Evolutionary conservation across 2,888 invertebrate species (phyloP), one percentile per base, ranked within the genome.

Genomic region (Furcula furcula): DNA sequence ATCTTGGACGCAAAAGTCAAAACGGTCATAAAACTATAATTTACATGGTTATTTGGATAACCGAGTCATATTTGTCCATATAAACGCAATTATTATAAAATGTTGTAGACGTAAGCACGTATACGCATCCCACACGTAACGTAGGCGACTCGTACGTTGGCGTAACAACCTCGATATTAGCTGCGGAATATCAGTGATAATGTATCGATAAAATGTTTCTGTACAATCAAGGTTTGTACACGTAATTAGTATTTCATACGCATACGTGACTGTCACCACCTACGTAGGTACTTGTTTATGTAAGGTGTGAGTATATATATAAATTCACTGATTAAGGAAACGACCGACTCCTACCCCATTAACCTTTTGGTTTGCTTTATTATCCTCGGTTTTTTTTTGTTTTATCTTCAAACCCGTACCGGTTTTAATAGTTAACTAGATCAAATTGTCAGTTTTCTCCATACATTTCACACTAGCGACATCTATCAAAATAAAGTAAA

Each of bases 91-190:
- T 35, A 46, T 35, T 35, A 47, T 36, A 37, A 19, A 22, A 45
- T 42, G 45, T 39, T n/a, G 40, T 50, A 44, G 29, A 40, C 46
- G 37, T 26, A n/a, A n/a, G n/a, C n/a, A n/a, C n/a, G n/a, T n/a
- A n/a, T n/a, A 41, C 3, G 29, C 38, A 7, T 33, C 59, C 41
- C 41, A 50, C 47, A 36, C 43, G 26, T 7, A 13, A 31, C 32
- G 57, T 64, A 61, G 59, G 55, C 54, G 62, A 45, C 28, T 26
- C n/a, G 10, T 29, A 33, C 45, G 60, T 44, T 40, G 64, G 66
- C 64, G 67, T 60, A 31, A 52, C 23, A 55, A 40, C 48, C 51
- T 55, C 46, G 51, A 43, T 46, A 26, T 48, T 39, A 47, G 40
- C 49, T 48, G 58, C 52, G 12, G 44, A 40, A 52, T 53, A 43